Conservation (phyloP, 1,140 invertebrate species). For the Anastrepha ludens region DNA sequence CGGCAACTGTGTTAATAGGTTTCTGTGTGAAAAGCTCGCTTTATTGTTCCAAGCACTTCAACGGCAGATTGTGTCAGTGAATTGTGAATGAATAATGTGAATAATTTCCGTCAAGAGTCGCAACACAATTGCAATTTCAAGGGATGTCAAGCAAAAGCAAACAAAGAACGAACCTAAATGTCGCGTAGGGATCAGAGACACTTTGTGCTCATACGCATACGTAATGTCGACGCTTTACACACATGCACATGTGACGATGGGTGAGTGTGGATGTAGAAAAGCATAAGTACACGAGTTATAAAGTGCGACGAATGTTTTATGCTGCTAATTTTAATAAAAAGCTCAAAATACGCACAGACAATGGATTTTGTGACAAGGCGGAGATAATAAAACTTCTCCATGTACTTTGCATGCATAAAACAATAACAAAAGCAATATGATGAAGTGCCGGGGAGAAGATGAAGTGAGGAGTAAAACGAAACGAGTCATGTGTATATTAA, state of each 20-base stretch:
- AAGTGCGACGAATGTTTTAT: constrained; percentile 27
- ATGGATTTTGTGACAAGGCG: constrained; percentile 21
- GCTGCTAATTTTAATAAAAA: constrained; percentile 36
- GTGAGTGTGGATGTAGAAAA: not conserved
- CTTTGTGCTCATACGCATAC: no score
- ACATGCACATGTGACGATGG: not conserved
- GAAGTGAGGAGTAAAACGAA: not conserved
- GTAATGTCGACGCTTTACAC: not conserved
- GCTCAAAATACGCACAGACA: not conserved
- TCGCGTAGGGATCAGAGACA: constrained; percentile 30
- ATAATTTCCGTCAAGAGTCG: constrained; percentile 49
- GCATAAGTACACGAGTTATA: constrained; percentile 24
- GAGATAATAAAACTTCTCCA: constrained; percentile 18
- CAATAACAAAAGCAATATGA: not conserved
- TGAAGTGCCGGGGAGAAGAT: not conserved
- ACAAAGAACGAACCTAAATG: not conserved
- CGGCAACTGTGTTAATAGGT: constrained; percentile 40
- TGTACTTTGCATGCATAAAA: not conserved
- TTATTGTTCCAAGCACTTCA: constrained; percentile 37
- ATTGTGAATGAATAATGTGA: constrained; percentile 49
- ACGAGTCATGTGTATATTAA: not conserved
- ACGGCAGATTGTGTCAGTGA: constrained; percentile 34
- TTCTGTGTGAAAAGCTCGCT: not conserved
- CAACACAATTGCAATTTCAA: constrained; percentile 40
- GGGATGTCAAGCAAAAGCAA: constrained; percentile 21